Evolutionary conservation across 2,797 vertebrate species (phyloP), one percentile per base, ranked within the genome.

Genomic region (Falco naumanni): DNA sequence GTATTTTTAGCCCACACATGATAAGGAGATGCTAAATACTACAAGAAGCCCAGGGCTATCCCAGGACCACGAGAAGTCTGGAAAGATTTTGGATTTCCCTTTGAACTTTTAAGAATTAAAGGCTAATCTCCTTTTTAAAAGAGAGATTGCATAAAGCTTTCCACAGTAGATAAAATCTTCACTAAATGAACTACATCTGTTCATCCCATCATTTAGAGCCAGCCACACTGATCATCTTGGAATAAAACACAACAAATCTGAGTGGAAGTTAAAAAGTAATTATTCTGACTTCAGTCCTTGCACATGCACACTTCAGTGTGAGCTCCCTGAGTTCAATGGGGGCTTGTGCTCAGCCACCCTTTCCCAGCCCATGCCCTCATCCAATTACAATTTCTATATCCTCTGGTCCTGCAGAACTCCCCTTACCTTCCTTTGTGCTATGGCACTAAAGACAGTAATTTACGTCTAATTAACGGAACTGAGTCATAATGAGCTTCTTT

Each of bases 401-500:
- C 98, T 96, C 95, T 96, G 95, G 97, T 97, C 96, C 96, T 79
- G 86, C 84, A 95, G 83, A 98, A 97, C 95, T 96, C 96, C 95
- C 93, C 95, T 97, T 97, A 98, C 97, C 98, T 98, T 98, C 97
- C 95, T 97, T 96, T 97, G 89, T 97, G 92, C 90, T 95, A 94
- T 94, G 70, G 94, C 91, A 97, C 93, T 97, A 97, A 97, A 97
- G 97, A 97, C 96, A 97, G 97, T 98, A 98, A 98, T 98, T 98
- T 98, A 98, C 95, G 96, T 98, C 98, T 98, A 98, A 98, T 98
- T 98, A 98, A 98, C 97, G 97, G 98, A 98, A 98, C 97, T 98
- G 97, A 98, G 97, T 98, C 97, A 98, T 98, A 98, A 98, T 64
- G 95, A 97, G 96, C 91, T 94, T 86, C 97, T 97, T 97, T 98